phyloP scores from a whole-genome alignment of 2,888 invertebrate species.

The Morinoia aosen region DNA sequence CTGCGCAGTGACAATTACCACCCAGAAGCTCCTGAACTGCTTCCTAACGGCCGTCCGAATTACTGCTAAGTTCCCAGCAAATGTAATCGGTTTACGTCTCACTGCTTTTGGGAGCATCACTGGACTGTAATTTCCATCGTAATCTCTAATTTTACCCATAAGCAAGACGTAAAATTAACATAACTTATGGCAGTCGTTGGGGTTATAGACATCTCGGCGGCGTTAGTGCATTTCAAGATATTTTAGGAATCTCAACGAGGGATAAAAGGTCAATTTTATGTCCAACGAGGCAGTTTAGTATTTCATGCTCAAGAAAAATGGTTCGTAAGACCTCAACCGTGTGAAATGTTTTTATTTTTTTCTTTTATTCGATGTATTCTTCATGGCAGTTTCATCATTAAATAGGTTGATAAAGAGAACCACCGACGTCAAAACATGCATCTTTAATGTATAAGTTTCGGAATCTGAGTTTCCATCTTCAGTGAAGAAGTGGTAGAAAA shows the following conservation, averaged over 20 bases:
- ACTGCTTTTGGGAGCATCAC: not conserved
- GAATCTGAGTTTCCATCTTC: too few relatives aligned
- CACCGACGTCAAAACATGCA: too few relatives aligned
- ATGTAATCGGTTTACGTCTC: not conserved
- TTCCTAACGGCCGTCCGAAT: not conserved
- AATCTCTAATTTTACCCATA: not conserved
- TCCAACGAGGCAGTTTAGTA: not conserved
- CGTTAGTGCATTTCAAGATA: not conserved
- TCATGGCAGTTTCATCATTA: not conserved
- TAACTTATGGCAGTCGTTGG: not conserved
- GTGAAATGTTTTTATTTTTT: not conserved
- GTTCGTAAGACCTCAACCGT: not conserved
- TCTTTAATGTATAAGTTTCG: too few relatives aligned
- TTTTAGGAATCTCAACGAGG: not conserved
- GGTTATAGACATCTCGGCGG: not conserved
- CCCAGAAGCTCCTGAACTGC: not conserved
- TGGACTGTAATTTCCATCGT: not conserved
- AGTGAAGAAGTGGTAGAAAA: too few relatives aligned
- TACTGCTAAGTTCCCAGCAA: not conserved
- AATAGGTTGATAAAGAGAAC: too few relatives aligned
- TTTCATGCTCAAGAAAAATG: not conserved
- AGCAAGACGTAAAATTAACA: not conserved
- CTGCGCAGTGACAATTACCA: not conserved
- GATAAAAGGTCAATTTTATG: not conserved
- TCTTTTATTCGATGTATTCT: not conserved